These are phyloP conservation scores for Ganaspis sp. DNA, from an alignment of 1,140 invertebrate species.

Conservation along the genomic window DNA sequence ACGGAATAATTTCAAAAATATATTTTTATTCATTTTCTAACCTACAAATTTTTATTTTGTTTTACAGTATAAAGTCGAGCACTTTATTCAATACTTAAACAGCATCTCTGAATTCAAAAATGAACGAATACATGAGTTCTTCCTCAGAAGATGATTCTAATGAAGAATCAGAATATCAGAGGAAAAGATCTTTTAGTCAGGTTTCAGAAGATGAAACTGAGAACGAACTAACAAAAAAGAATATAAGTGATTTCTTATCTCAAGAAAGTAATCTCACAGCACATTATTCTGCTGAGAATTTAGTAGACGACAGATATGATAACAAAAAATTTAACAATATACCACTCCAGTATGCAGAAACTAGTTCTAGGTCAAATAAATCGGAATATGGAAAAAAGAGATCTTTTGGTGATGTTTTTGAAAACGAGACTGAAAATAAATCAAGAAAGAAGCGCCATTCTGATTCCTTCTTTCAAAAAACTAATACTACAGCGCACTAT, in stretches of 20 bases:
- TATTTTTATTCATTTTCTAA: too few species aligned
- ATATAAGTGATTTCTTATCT: slow-evolving; percentile 14
- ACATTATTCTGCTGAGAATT: slow-evolving; percentile 31
- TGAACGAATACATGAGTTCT: background rate
- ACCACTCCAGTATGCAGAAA: slow-evolving; percentile 34
- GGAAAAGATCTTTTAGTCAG: slow-evolving; percentile 14
- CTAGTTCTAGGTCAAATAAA: too few species aligned
- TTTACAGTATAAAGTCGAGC: background rate
- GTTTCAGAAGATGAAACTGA: slow-evolving; percentile 1
- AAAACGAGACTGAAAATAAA: slow-evolving; percentile 22
- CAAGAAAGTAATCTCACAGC: slow-evolving; percentile 2
- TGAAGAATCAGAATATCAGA: background rate
- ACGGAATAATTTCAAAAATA: too few species aligned
- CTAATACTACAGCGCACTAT: slow-evolving; percentile 4
- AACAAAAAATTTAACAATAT: slow-evolving; percentile 1
- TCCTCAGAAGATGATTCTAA: background rate
- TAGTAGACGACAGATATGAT: slow-evolving; percentile 29
- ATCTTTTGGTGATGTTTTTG: background rate
- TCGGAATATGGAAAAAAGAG: background rate
- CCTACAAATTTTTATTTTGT: background rate
- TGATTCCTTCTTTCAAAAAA: slow-evolving; percentile 22
- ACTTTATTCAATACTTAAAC: background rate
- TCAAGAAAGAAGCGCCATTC: slow-evolving; percentile 13
- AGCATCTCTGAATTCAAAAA: too few species aligned
- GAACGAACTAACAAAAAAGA: slow-evolving; percentile 29